These are phyloP conservation scores for Rhysida immarginata DNA, from an alignment of 1,140 invertebrate species.

Conservation along the genomic window DNA sequence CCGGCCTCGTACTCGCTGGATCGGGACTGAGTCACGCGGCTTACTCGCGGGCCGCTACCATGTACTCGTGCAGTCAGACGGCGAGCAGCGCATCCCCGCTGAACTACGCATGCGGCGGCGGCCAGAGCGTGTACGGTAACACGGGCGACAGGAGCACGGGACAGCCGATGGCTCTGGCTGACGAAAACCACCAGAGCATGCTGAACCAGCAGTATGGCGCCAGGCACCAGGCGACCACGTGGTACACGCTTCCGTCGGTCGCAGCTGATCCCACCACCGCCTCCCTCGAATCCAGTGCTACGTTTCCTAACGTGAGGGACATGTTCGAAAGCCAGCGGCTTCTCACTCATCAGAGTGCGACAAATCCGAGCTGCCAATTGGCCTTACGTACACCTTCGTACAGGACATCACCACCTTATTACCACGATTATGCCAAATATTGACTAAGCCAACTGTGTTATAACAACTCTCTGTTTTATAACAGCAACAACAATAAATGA, in stretches of 20 bases:
- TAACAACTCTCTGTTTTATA: too few relatives aligned
- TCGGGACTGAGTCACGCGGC: slow-evolving; percentile 1
- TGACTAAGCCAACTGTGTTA: too few relatives aligned
- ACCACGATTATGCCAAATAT: slow-evolving; percentile 10
- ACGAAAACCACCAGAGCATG: not conserved
- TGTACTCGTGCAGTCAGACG: not conserved
- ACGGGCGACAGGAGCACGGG: not conserved
- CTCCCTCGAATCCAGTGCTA: too few relatives aligned
- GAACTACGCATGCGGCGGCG: not conserved
- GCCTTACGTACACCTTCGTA: slow-evolving; percentile 8
- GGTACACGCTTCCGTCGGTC: slow-evolving; percentile 10
- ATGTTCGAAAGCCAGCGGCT: slow-evolving; percentile 6
- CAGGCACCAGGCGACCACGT: not conserved
- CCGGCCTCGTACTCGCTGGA: not conserved
- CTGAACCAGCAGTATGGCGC: not conserved
- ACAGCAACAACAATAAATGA: too few relatives aligned
- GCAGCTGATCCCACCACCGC: not conserved
- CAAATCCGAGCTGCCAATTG: slow-evolving; percentile 11
- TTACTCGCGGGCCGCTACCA: not conserved
- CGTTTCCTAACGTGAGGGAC: not conserved
- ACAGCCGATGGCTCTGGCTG: not conserved
- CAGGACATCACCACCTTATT: slow-evolving; percentile 8
- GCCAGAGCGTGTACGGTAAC: too few relatives aligned
- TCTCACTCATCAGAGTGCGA: not conserved
- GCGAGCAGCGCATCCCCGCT: not conserved